phyloP scores from a whole-genome alignment of 2,797 vertebrate genomes.

The Streptopelia turtur region DNA sequence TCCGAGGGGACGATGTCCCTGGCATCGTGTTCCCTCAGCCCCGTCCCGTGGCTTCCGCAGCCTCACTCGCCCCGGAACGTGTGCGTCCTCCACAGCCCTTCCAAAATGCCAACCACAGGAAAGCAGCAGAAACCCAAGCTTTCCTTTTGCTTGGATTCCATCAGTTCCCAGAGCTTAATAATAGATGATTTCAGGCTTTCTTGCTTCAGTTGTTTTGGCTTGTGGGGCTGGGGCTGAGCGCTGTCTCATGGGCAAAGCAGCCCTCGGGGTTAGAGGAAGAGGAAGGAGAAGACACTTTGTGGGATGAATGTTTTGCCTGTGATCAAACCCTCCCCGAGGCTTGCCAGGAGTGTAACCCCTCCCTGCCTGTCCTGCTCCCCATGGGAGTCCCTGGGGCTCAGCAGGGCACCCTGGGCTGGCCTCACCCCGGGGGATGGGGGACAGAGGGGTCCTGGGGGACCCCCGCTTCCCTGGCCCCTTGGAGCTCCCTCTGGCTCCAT shows the following conservation, averaged over 20 bases:
- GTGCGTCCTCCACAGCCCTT: not conserved
- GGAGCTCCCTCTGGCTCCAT: not conserved
- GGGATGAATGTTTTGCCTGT: not conserved
- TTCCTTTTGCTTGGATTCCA: slow-evolving; percentile 1
- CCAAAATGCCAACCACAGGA: not conserved
- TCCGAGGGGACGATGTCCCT: accelerated
- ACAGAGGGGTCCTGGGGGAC: not conserved
- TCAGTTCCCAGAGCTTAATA: not conserved
- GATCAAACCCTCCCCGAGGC: not conserved
- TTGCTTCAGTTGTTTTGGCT: not conserved
- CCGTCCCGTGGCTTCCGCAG: not conserved
- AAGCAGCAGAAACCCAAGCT: slow-evolving; percentile 16
- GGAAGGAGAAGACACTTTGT: not conserved
- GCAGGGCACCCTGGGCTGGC: not conserved
- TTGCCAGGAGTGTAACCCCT: not conserved
- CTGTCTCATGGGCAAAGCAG: not conserved
- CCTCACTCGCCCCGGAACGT: not conserved
- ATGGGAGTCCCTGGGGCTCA: not conserved
- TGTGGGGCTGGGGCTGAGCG: not conserved
- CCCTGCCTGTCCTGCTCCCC: not conserved
- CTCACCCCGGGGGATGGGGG: not conserved
- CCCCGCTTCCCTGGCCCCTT: not conserved
- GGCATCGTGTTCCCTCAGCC: accelerated
- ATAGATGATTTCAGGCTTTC: not conserved
- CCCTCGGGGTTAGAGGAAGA: not conserved